Base-by-base conservation (phyloP, 2,888 invertebrate genomes). In the Petrophora chlorosata region DNA sequence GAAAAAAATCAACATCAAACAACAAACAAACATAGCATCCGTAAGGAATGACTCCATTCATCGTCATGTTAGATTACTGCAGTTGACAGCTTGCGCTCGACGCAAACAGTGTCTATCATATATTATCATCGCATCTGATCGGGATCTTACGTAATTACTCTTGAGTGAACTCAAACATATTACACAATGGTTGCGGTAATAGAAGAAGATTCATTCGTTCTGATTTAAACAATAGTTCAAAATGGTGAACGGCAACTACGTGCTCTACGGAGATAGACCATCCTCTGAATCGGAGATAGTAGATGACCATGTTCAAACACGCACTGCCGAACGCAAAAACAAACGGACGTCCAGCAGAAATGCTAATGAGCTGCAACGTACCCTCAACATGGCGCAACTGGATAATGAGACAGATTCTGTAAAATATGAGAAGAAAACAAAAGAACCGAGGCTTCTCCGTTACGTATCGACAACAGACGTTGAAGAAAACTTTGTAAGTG, bases 171-270 rank as follows among this genome's bases (percentile, higher is more conserved):
- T 55, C 30, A 47, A 56, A 46, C 53, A 43, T 30, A 41, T 60
- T 58, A 42, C 63, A 74, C 66, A 65, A 79, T 77, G 73, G 61
- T 61, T 58, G 46, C 58, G 55, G 57, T 56, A 63, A 65, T 64
- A 41, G 52, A 59, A 32, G 59, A 61, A 59, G 38, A 53, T 40
- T 52, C 46, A 61, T 53, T 50, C 62, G 55, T 55, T 43, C 43
- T 10, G 13, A 33, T 23, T 33, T 45, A 48, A 43, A 51, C 47
- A 51, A 52, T 32, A 46, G 56, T 39, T 47, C 41, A 83, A 78
- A 67, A 91, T 91, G 91, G 90, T 91, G 51, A 90, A 90, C 70
- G 88, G 91, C 10, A 90, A 90, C 62, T 91, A 91, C 63, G 77
- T 85, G 16, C 56, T 90, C 28, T 89, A 90, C 61, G 88, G 87